These are phyloP conservation scores for Brienomyrus longianalis DNA, from an alignment of 2,113 vertebrate genomes.

Conservation along the genomic window DNA sequence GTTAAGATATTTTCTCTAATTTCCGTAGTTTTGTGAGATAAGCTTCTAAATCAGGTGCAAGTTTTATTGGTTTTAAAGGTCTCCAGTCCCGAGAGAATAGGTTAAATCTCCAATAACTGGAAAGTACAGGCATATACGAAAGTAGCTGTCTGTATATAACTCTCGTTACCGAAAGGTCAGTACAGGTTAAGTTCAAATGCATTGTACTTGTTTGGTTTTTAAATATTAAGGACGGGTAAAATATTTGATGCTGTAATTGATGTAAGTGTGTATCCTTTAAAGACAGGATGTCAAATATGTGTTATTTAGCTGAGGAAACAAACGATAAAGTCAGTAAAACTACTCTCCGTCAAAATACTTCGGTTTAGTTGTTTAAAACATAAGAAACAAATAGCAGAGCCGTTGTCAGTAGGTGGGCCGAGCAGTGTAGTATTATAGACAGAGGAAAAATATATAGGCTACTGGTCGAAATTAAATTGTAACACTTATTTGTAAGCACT, in stretches of 20 bases:
- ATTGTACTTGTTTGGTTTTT: neutral
- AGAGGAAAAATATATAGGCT: neutral
- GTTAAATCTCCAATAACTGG: neutral
- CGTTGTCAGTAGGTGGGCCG: neutral
- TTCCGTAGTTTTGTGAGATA: slow-evolving; percentile 6
- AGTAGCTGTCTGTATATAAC: neutral
- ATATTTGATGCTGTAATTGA: neutral
- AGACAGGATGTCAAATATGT: neutral
- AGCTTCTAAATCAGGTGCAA: neutral
- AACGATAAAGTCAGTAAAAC: neutral
- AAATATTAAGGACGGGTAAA: neutral
- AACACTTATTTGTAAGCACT: neutral
- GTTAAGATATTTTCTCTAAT: slow-evolving; percentile 23
- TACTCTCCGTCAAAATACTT: neutral
- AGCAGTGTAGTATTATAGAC: neutral
- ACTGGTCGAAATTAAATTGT: neutral
- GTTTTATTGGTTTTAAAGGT: neutral
- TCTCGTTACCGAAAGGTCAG: neutral
- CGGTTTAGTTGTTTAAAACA: slow-evolving; percentile 8
- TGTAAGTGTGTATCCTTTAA: neutral
- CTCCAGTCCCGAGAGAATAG: neutral
- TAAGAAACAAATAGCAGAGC: slow-evolving; percentile 11
- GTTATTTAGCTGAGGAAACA: neutral
- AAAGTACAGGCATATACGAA: neutral
- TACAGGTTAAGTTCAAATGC: neutral